These are phyloP conservation scores for Lasius platythorax DNA, from an alignment of 2,888 invertebrate species.

Conservation along the genomic window DNA sequence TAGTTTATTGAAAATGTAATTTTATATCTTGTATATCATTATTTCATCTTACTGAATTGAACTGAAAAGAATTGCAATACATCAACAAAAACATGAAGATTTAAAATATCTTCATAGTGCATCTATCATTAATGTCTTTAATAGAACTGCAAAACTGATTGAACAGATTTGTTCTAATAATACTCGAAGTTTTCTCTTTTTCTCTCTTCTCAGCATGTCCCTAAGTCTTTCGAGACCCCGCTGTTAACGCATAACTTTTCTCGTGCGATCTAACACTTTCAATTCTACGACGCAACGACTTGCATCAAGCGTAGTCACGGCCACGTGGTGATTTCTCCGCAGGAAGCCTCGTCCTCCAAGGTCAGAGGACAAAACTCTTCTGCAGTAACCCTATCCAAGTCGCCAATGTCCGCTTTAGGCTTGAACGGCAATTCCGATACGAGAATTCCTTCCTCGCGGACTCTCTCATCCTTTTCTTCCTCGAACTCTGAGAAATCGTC, in stretches of 20 bases:
- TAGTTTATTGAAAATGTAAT: not conserved
- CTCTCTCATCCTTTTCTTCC: slow-evolving; percentile 64
- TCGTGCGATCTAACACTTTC: slow-evolving; percentile 20
- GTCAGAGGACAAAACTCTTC: slow-evolving; percentile 84
- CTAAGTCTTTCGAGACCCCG: slow-evolving; percentile 19
- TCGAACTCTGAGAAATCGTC: slow-evolving; percentile 82
- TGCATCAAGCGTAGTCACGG: slow-evolving; percentile 68
- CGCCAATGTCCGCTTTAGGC: slow-evolving; percentile 81
- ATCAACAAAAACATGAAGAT: not conserved
- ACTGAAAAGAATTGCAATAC: not conserved
- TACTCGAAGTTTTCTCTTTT: not conserved
- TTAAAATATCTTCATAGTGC: not conserved
- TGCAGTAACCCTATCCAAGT: slow-evolving; percentile 79
- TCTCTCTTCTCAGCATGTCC: slow-evolving; percentile 23
- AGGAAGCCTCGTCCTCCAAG: slow-evolving; percentile 80
- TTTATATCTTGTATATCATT: not conserved
- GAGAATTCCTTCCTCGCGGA: slow-evolving; percentile 72
- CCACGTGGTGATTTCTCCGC: slow-evolving; percentile 79
- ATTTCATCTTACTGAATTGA: not conserved
- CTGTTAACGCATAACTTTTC: slow-evolving; percentile 36
- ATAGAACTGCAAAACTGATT: slow-evolving; percentile 29
- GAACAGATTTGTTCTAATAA: slow-evolving; percentile 32
- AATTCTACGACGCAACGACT: not conserved
- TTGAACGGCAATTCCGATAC: slow-evolving; percentile 81
- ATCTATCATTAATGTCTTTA: slow-evolving; percentile 14